Evolutionary conservation across 2,888 invertebrate genomes (phyloP), one percentile per base, ranked within the genome.

Genomic region (Chorisops tibialis): DNA sequence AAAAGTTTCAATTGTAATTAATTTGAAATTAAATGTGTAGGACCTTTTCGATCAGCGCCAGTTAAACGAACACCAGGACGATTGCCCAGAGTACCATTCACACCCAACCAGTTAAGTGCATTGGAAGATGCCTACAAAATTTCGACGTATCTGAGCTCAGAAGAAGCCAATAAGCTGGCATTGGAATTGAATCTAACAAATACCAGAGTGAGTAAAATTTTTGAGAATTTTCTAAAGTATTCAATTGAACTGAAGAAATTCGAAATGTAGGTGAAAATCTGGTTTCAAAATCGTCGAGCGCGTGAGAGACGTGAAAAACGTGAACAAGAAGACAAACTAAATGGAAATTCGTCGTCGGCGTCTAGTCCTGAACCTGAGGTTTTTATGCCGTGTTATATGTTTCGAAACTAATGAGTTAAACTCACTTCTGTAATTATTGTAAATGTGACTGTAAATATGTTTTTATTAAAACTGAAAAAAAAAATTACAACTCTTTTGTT

Each of bases 221-320:
- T n/a, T 24, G 18, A 9, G 12, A 49, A 45, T 16, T 41, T 18
- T 45, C 30, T n/a, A 45, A 41, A 30, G 11, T 4, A 18, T 30
- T 4, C 19, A 48, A 19, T 21, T 48, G 9, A 21, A 19, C 12
- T 6, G 18, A 21, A 21, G 18, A 11, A 21, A 3, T 37, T 16
- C 19, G n/a, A 18, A 51, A 24, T 35, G 18, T 24, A 64, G 64
- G 64, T 64, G 59, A 81, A 88, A 80, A 90, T 90, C 68, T 90
- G 90, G 90, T 90, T 90, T 73, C 89, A 90, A 83, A 90, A 90
- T 74, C 83, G 90, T 48, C 81, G 90, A 51, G 90, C 90, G 0
- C 81, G 89, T 35, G 88, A 89, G 70, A 79, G 89, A 67, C 81
- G 89, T 68, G 89, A 90, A 75, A 83, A 82, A 69, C 75, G 77